A percentile compares a stretch with the other conserved stretches of the same genome.
These are phyloP conservation scores for Taenioides sp. DNA, from an alignment of 2,797 vertebrate genomes.

Conservation along the genomic window DNA sequence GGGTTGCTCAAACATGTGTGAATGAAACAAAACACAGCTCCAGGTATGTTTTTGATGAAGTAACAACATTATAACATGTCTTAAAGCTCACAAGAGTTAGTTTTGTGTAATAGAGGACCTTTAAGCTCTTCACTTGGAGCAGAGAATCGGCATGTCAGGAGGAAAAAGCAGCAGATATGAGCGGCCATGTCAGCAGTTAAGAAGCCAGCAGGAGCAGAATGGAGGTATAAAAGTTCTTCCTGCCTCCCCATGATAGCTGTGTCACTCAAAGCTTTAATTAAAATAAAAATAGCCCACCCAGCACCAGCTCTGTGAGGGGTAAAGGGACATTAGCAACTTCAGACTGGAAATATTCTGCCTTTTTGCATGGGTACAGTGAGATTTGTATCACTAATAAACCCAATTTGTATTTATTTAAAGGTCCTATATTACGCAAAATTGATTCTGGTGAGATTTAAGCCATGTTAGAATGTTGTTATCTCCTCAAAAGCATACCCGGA, in stretches of 20 bases:
- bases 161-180: slow-evolving; percentile 83
- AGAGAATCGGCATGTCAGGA: slow-evolving; percentile 87
- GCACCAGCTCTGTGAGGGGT: slow-evolving; percentile 20
- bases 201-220: slow-evolving; percentile 94
- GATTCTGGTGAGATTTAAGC: too few relatives aligned
- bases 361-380: neutral
- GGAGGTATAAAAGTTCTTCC: slow-evolving; percentile 89
- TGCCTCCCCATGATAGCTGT: slow-evolving; percentile 84
- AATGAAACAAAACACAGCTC: too few relatives aligned
- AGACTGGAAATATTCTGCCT: slow-evolving; percentile 14
- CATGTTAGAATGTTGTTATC: too few relatives aligned
- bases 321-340: slow-evolving; percentile 26
- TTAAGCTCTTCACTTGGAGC: slow-evolving; percentile 90
- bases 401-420: too few relatives aligned
- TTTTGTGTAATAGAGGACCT: too few relatives aligned
- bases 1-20: too few relatives aligned
- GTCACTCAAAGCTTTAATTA: slow-evolving; percentile 95
- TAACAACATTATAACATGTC: too few relatives aligned
- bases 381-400: neutral
- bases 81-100: too few relatives aligned
- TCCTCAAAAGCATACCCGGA: too few relatives aligned
- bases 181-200: slow-evolving; percentile 91
- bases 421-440: too few relatives aligned
- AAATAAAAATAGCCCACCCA: slow-evolving; percentile 71
- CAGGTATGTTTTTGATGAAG: too few relatives aligned